Base-by-base conservation (phyloP, 2,113 vertebrate genomes). In the Cheirogaleus medius region DNA sequence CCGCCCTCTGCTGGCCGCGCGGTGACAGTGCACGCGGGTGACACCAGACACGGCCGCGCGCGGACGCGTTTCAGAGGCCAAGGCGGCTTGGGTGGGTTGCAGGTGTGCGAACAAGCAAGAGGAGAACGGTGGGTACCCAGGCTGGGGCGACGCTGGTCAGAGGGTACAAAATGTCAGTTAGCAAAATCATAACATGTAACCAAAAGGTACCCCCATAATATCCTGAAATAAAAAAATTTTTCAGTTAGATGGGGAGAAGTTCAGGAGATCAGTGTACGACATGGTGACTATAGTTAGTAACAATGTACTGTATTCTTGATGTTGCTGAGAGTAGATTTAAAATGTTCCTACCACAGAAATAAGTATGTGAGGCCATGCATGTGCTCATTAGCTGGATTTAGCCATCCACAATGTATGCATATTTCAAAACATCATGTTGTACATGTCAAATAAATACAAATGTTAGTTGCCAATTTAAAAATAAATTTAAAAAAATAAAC, bases 1-100 rank as follows among this genome's bases (percentile, higher is more conserved):
- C 97, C 97, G 98, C 98, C 98, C 98, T 98, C 99, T 99, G 86
- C 98, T 91, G 98, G 97, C 91, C 90, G 63, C 17, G 42, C 12
- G 10, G 58, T 39, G 15, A 18, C 44, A 37, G 17, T 12, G 11
- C 42, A 18, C 52, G 37, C 0, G 20, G 52, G 58, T 39, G 15
- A 18, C 44, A 37, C 23, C 23, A 7, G n/a, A 17, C 49, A 6
- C 12, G 2, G 9, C 47, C 34, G 15, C n/a, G 13, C 42, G 29
- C 5, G 52, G 52, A 52, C 15, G 15, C 52, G 15, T 15, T 15
- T 54, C 52, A 54, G 52, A 25, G 74, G 32, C 5, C 12, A 60
- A 0, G 27, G 18, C 0, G 0, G 73, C 25, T 27, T 1, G 66
- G 66, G 34, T 1, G 66, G 66, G 66, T 10, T 0, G 17, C 66